A percentile compares a stretch with the other conserved stretches of the same genome.
These are phyloP conservation scores for Brenthis daphne DNA, from an alignment of 2,888 invertebrate genomes.

Conservation along the genomic window DNA sequence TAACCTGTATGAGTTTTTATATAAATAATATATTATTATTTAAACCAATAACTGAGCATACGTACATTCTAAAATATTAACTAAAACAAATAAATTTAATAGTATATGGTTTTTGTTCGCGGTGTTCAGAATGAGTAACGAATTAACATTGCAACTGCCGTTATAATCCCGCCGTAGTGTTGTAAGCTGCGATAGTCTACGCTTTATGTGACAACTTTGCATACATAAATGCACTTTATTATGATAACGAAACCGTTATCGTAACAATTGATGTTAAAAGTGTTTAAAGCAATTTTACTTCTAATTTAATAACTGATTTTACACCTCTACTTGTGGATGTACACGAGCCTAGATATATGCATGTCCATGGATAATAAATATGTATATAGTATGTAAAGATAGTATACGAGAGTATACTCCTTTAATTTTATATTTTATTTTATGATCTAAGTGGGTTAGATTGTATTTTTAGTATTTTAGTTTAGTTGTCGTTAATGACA, in stretches of 20 bases:
- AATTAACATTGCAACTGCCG: constrained; percentile 30
- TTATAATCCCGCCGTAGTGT: constrained; percentile 27
- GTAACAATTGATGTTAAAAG: constrained; percentile 9
- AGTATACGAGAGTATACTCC: too few relatives aligned
- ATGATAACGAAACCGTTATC: constrained; percentile 4
- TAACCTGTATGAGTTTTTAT: too few relatives aligned
- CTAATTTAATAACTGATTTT: neutral
- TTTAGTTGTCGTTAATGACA: too few relatives aligned
- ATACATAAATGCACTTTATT: constrained; percentile 23
- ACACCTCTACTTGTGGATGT: too few relatives aligned
- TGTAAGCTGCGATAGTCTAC: constrained; percentile 27
- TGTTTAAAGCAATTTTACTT: neutral
- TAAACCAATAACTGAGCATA: neutral
- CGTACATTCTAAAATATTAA: neutral
- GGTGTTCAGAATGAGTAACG: constrained; percentile 15
- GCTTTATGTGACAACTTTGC: constrained; percentile 29
- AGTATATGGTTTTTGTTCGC: constrained; percentile 17
- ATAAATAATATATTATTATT: too few relatives aligned
- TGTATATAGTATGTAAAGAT: too few relatives aligned
- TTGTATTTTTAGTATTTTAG: too few relatives aligned
- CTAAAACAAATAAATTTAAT: constrained; percentile 1
- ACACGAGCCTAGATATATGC: too few relatives aligned
- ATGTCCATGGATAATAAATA: too few relatives aligned
- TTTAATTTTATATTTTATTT: too few relatives aligned
- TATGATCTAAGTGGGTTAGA: too few relatives aligned